Evolutionary conservation across 2,888 invertebrate genomes (phyloP).

Genomic region (Eupsilia transversa): DNA sequence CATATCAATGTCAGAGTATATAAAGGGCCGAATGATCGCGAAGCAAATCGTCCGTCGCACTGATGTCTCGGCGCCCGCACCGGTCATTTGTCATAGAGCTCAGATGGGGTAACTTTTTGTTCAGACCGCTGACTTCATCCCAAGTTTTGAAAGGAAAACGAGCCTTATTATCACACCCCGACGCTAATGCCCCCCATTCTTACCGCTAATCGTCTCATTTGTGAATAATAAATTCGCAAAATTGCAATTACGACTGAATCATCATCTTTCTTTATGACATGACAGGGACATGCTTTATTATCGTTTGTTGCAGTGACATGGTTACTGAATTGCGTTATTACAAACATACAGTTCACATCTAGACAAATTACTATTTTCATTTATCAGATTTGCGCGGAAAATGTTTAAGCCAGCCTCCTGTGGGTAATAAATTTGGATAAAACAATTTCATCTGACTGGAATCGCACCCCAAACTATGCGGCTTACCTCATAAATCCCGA

Average conservation of each 20-base stretch:
- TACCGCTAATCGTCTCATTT: conserved; percentile 78
- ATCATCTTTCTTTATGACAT: conserved; percentile 51
- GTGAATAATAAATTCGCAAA: conserved; percentile 74
- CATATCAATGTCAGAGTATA: conserved; percentile 72
- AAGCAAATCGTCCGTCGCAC: conserved; percentile 85
- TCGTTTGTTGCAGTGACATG: conserved; percentile 26
- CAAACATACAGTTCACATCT: conserved; percentile 32
- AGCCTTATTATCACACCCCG: conserved; percentile 80
- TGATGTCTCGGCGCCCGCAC: conserved; percentile 78
- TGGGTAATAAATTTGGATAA: conserved; percentile 86
- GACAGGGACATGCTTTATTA: conserved; percentile 20
- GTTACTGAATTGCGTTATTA: conserved; percentile 33
- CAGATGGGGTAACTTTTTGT: conserved; percentile 88
- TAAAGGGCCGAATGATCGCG: conserved; percentile 80
- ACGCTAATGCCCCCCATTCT: conserved; percentile 81
- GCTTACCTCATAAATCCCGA: conserved; percentile 85
- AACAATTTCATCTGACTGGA: conserved; percentile 86
- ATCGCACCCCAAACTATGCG: conserved; percentile 85
- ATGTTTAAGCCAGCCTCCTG: conserved; percentile 82
- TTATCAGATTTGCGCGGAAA: conserved; percentile 78
- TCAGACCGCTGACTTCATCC: conserved; percentile 85
- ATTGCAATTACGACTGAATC: conserved; percentile 63
- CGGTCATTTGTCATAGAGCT: conserved; percentile 88
- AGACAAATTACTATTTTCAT: conserved; percentile 56
- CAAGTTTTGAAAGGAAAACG: conserved; percentile 85